A percentile compares a stretch with the other conserved stretches of the same genome.
Evolutionary conservation across 2,888 invertebrate genomes (phyloP).

Genomic region (Thelaira solivaga): DNA sequence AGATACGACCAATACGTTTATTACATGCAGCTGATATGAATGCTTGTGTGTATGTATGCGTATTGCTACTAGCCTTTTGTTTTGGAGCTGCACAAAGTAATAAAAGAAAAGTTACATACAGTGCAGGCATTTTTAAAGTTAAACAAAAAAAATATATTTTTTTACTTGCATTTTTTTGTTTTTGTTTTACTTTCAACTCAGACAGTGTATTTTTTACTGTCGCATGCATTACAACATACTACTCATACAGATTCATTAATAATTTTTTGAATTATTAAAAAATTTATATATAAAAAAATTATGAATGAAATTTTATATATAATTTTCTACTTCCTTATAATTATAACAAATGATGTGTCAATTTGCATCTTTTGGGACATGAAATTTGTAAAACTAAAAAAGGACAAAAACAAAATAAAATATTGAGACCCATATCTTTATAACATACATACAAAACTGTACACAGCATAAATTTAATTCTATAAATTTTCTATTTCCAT

Average conservation of each 20-base stretch:
- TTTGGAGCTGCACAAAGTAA: too few species aligned
- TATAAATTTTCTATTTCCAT: conserved; percentile 33
- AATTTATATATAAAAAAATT: too few species aligned
- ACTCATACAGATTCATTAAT: not conserved
- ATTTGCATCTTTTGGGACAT: conserved; percentile 63
- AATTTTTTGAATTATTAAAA: not conserved
- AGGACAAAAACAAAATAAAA: not conserved
- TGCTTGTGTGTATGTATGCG: not conserved
- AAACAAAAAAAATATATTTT: too few species aligned
- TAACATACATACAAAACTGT: too few species aligned
- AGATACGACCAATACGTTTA: too few species aligned
- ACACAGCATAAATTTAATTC: conserved; percentile 20
- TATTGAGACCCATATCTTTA: too few species aligned
- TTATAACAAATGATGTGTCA: conserved; percentile 65
- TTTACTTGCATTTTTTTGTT: too few species aligned
- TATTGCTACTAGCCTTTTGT: too few species aligned
- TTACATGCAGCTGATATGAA: too few species aligned
- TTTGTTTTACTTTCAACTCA: not conserved
- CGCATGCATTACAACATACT: too few species aligned
- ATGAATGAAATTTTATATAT: not conserved
- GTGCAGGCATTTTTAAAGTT: too few species aligned
- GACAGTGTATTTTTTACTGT: not conserved
- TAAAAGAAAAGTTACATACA: too few species aligned
- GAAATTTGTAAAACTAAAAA: not conserved
- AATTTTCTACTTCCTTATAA: conserved; percentile 41